phyloP scores from a whole-genome alignment of 2,113 vertebrate species.

The Equus quagga region DNA sequence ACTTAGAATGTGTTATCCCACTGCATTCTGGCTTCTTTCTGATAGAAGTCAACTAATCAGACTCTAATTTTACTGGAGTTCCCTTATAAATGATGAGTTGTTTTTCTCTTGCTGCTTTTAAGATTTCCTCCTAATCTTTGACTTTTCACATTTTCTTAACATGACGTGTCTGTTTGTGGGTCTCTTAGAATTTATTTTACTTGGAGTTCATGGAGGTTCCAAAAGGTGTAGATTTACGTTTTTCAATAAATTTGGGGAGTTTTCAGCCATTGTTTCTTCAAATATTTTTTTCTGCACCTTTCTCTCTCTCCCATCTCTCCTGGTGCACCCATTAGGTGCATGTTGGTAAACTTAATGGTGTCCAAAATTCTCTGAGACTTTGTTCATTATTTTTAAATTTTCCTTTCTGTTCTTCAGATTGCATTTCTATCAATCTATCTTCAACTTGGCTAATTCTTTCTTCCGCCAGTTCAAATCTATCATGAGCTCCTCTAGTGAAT shows the following conservation, averaged over 20 bases:
- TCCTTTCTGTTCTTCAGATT: neutral
- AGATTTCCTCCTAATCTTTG: neutral
- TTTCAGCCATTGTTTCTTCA: slow-evolving; percentile 23
- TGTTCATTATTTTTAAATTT: neutral
- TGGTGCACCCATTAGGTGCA: neutral
- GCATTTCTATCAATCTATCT: neutral
- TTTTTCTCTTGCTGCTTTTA: slow-evolving; percentile 2
- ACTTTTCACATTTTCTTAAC: neutral
- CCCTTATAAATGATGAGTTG: neutral
- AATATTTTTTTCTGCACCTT: neutral
- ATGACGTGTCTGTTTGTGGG: neutral
- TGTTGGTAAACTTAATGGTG: neutral
- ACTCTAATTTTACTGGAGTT: neutral
- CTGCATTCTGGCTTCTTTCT: neutral
- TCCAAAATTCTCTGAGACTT: neutral
- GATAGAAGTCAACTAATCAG: neutral
- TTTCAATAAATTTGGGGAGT: neutral
- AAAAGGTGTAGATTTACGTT: neutral
- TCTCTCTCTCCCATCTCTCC: neutral
- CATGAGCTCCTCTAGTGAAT: neutral
- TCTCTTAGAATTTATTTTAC: neutral
- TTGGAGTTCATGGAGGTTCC: neutral
- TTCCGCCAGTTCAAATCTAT: neutral
- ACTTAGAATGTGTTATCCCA: neutral
- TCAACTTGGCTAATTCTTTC: neutral